phyloP scores from a whole-genome alignment of 2,797 vertebrate species.

The Chelonia mydas region DNA sequence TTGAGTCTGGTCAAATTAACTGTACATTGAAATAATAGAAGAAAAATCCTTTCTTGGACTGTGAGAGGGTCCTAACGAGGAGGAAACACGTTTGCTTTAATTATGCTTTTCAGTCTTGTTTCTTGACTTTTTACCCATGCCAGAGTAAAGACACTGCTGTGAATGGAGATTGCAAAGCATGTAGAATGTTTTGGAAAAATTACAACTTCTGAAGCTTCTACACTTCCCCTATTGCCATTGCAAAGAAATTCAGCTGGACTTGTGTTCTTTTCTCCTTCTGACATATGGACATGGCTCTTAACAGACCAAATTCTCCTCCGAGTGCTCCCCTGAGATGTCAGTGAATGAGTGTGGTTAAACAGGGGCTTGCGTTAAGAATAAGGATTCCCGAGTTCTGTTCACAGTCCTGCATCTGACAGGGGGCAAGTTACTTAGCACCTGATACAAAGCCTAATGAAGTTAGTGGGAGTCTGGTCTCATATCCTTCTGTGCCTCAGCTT shows the following conservation, averaged over 20 bases:
- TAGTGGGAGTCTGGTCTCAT: neutral
- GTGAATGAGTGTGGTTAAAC: neutral
- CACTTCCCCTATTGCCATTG: neutral
- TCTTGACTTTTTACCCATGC: too few relatives aligned
- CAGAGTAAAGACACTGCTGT: neutral
- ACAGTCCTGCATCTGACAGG: neutral
- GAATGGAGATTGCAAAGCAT: neutral
- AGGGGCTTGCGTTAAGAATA: neutral
- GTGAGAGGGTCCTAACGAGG: neutral
- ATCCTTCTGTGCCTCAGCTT: neutral
- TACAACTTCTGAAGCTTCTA: neutral
- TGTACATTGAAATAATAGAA: neutral
- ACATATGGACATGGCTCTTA: too few relatives aligned
- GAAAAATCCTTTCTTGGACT: accelerated
- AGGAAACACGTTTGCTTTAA: neutral
- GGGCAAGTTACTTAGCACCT: neutral
- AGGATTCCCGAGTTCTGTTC: neutral
- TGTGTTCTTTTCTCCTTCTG: neutral
- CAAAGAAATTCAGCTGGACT: neutral
- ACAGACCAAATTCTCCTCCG: neutral
- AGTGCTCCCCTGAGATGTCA: neutral
- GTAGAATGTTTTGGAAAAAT: neutral
- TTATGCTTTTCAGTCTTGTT: too few relatives aligned
- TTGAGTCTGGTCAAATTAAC: conserved; percentile 28
- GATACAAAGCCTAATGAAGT: neutral